These are phyloP conservation scores for Tipula unca DNA, from an alignment of 2,888 invertebrate genomes.

Conservation along the genomic window DNA sequence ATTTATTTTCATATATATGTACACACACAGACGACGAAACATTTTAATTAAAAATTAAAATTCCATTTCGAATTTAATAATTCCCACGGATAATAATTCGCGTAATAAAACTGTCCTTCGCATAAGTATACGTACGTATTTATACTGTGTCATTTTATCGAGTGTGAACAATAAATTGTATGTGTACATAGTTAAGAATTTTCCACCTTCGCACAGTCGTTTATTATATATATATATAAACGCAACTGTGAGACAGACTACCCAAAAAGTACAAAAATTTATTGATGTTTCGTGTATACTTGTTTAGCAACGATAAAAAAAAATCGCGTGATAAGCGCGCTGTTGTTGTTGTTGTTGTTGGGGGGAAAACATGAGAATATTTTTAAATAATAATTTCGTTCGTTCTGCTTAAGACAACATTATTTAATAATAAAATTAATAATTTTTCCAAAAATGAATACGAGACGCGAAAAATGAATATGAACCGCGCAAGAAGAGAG, in stretches of 20 bases:
- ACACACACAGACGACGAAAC: neutral
- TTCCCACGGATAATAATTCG: neutral
- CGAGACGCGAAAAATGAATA: neutral
- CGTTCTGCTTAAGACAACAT: neutral
- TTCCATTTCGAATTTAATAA: neutral
- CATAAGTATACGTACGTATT: neutral
- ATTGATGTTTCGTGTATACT: neutral
- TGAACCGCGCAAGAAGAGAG: neutral
- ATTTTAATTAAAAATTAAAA: neutral
- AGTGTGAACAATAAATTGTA: neutral
- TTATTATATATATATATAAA: neutral
- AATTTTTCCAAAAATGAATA: neutral
- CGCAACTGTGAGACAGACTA: neutral
- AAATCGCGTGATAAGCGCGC: neutral
- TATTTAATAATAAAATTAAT: neutral
- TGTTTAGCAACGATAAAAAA: neutral
- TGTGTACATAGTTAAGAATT: neutral
- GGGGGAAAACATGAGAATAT: neutral
- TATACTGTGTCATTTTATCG: neutral
- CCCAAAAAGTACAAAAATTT: neutral
- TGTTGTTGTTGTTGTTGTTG: neutral
- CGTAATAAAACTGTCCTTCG: neutral
- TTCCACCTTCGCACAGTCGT: neutral
- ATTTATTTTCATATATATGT: neutral
- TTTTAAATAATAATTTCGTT: neutral